These are phyloP conservation scores for Ceratina calcarata DNA, from an alignment of 1,140 invertebrate species.

Conservation along the genomic window DNA sequence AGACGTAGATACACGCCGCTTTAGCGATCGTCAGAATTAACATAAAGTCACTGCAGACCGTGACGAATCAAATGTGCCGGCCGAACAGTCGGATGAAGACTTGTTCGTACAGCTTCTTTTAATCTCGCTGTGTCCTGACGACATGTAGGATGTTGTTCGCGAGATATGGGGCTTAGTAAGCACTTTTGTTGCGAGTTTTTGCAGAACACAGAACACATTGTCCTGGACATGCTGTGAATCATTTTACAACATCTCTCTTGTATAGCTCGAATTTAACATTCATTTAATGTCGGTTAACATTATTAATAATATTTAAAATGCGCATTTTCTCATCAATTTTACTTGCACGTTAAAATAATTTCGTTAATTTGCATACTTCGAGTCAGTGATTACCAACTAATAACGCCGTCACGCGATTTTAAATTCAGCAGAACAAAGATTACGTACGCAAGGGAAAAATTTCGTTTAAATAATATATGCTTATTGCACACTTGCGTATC, in stretches of 20 bases:
- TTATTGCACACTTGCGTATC: not conserved
- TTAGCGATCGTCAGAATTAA: not conserved
- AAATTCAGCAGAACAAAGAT: not conserved
- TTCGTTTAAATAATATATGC: not conserved
- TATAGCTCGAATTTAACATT: too few species aligned
- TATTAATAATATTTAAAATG: not conserved
- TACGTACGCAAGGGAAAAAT: not conserved
- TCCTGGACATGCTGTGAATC: not conserved
- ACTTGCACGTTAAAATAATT: not conserved
- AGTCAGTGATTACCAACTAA: conserved; percentile 30
- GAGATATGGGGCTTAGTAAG: not conserved
- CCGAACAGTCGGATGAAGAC: too few species aligned
- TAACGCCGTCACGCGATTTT: not conserved
- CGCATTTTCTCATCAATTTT: not conserved
- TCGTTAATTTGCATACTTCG: conserved; percentile 16
- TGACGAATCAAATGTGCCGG: conserved; percentile 2
- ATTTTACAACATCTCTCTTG: not conserved
- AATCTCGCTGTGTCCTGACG: not conserved
- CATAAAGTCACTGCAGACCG: not conserved
- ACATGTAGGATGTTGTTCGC: too few species aligned
- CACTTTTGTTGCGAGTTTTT: not conserved
- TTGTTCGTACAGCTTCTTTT: not conserved
- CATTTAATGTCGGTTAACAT: too few species aligned
- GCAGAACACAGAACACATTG: not conserved
- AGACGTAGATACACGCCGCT: too few species aligned